Percentiles rank a stretch among this genome's conserved stretches.
Conservation (phyloP, 35 echinoderm and acorn worm species). For the Ophioderma brevispina region DNA sequence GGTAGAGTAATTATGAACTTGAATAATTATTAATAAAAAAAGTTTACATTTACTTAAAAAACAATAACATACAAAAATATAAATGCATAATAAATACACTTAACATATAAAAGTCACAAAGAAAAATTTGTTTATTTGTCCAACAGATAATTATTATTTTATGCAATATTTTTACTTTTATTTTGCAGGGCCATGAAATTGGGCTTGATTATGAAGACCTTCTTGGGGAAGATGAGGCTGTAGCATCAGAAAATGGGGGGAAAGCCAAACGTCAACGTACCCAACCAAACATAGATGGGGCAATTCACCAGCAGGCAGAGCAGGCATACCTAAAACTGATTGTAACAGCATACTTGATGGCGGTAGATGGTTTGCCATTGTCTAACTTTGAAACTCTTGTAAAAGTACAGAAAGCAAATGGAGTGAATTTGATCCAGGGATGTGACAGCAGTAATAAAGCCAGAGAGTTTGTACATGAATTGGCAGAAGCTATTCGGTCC, state of each 20-base stretch:
- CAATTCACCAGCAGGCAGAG: neutral
- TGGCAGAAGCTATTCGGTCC: constrained; percentile 49
- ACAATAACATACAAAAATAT: no score
- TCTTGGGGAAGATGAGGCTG: neutral
- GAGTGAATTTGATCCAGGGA: constrained; percentile 28
- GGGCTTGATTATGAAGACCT: constrained; percentile 34
- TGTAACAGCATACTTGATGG: constrained; percentile 58
- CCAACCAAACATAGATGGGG: constrained; percentile 34
- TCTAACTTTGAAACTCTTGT: constrained; percentile 52
- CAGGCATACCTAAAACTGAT: constrained; percentile 65
- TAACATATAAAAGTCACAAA: no score
- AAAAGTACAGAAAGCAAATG: constrained; percentile 46
- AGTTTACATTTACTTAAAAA: no score
- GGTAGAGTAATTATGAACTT: no score
- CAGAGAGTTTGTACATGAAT: constrained; percentile 40
- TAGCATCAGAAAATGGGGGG: neutral
- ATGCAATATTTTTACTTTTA: constrained; percentile 9
- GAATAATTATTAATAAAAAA: no score
- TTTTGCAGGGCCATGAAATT: constrained; percentile 41
- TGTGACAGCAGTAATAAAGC: constrained; percentile 19
- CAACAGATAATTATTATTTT: no score
- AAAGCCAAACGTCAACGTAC: neutral
- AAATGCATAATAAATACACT: no score
- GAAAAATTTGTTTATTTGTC: no score
- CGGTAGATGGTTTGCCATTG: constrained; percentile 30